phyloP scores from a whole-genome alignment of 2,113 vertebrate genomes.

The Pyrgilauda ruficollis region DNA sequence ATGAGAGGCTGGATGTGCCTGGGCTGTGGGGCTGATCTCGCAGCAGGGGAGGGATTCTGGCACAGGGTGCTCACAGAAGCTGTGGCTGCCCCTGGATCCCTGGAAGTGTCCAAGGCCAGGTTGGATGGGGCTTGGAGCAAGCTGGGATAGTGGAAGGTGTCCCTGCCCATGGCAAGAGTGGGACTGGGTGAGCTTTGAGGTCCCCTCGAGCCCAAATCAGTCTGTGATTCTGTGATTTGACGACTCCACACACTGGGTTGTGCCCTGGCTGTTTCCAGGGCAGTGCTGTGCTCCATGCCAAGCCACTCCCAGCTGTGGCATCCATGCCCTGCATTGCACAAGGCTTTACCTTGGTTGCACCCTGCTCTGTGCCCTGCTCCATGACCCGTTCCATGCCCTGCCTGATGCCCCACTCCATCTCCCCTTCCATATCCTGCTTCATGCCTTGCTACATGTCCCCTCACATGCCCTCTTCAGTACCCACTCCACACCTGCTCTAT shows the following conservation, averaged over 20 bases:
- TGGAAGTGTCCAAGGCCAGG: neutral
- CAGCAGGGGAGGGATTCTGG: neutral
- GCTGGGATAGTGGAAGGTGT: neutral
- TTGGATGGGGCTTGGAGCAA: accelerated
- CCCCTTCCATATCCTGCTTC: neutral
- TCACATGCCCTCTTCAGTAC: neutral
- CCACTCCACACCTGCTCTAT: neutral
- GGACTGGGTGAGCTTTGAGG: neutral
- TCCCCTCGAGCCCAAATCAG: neutral
- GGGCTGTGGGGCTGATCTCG: neutral
- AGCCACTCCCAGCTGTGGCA: neutral
- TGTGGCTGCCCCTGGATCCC: neutral
- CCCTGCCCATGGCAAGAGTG: neutral
- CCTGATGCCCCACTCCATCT: neutral
- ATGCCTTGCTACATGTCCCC: too few relatives aligned
- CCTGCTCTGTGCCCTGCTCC: neutral
- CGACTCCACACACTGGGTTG: neutral
- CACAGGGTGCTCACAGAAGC: neutral
- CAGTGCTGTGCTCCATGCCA: neutral
- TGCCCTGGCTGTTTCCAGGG: neutral
- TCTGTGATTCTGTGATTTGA: neutral
- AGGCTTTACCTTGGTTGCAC: neutral
- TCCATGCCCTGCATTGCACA: neutral
- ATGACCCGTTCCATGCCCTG: neutral
- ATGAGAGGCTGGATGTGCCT: neutral